Evolutionary conservation across 2,888 invertebrate genomes (phyloP), one percentile per base, ranked within the genome.

Genomic region (Eremobia ochroleuca): DNA sequence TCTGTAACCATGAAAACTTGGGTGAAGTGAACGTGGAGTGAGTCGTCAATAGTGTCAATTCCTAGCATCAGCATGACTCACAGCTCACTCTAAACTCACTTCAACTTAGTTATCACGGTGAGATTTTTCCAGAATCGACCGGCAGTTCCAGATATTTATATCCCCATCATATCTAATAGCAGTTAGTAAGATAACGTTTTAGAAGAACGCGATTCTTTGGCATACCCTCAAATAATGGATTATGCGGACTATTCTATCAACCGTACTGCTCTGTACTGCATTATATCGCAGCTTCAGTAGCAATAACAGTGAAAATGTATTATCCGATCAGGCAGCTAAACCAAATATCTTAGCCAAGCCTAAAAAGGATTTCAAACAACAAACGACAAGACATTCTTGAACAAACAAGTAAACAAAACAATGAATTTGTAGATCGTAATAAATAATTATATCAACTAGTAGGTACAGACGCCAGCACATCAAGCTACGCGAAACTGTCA

Each of bases 341-440:
- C 9, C 28, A 3, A 37, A 65, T 40, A 15, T 28, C 49, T 18
- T 40, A 52, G 2, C 9, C 1, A 28, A 34, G 2, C 1, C 46
- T 18, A 34, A 34, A 9, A 46, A 28, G 2, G 18, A 49, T 13
- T 73, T 31, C 25, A 52, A 49, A 55, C 25, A 46, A 13, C 11
- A 13, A 59, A 37, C n/a, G 31, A 21, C 31, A 58, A 77, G 8
- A 66, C 25, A 59, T 67, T 68, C 13, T 5, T 46, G 5, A 58
- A 46, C 52, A 70, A 73, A 49, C 15, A 28, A 59, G 8, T 46
- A 61, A 82, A 77, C 69, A 76, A 73, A 68, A 64, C 75, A 75
- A 72, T 74, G 65, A 70, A 76, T 80, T 78, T 49, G 58, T 72
- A 72, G 70, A 59, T 78, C 62, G 46, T 69, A 76, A 59, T 69